These are phyloP conservation scores for Drosophila athabasca DNA, from an alignment of 1,140 invertebrate genomes.

Conservation along the genomic window DNA sequence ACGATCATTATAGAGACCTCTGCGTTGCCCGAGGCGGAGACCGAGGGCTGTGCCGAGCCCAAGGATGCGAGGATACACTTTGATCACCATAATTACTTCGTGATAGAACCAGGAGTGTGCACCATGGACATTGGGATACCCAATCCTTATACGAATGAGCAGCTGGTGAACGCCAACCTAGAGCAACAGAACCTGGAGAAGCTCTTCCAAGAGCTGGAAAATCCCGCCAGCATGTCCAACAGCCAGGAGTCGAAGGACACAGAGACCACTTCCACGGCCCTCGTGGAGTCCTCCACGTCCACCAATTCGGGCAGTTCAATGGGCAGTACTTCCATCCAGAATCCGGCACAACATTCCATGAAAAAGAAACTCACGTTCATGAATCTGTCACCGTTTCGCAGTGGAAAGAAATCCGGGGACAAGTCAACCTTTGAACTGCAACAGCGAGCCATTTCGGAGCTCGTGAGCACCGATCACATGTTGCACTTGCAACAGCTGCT, in stretches of 20 bases:
- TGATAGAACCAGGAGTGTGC: conserved; percentile 76
- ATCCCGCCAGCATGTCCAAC: conserved; percentile 70
- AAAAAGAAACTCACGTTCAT: conserved; percentile 77
- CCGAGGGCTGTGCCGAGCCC: conserved; percentile 39
- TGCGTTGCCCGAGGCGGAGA: conserved; percentile 47
- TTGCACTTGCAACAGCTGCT: conserved; percentile 72
- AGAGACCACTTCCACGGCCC: conserved; percentile 75
- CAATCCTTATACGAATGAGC: conserved; percentile 76
- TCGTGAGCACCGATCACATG: conserved; percentile 76
- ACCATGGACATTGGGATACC: conserved; percentile 76
- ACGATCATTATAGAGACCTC: conserved; percentile 75
- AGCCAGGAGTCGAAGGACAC: conserved; percentile 81
- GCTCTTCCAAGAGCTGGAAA: conserved; percentile 50
- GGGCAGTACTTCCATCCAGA: conserved; percentile 50
- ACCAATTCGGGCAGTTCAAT: conserved; percentile 67
- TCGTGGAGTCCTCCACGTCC: conserved; percentile 77
- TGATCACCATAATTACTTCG: conserved; percentile 83
- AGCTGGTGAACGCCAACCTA: conserved; percentile 72
- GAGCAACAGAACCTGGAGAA: conserved; percentile 65
- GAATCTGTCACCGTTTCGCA: conserved; percentile 75
- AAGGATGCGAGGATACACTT: conserved; percentile 37
- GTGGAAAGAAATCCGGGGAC: conserved; percentile 37
- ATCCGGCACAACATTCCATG: conserved; percentile 47
- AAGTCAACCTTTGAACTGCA: conserved; percentile 26
- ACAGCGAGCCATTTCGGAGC: conserved; percentile 65